These are phyloP conservation scores for Eristalis intricaria DNA, from an alignment of 2,888 invertebrate species.

Conservation along the genomic window DNA sequence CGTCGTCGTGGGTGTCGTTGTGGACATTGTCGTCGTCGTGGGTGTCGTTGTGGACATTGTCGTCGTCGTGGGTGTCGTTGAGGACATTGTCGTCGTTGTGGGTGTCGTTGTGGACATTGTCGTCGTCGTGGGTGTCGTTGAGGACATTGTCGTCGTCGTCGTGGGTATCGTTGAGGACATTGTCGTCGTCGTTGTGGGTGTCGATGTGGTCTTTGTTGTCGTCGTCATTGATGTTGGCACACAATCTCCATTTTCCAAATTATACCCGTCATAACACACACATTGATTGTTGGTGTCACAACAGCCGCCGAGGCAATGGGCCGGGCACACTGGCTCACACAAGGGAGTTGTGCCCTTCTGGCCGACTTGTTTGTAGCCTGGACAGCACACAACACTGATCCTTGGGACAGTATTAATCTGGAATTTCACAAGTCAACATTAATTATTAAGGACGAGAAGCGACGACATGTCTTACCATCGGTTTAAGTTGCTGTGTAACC, in stretches of 20 bases:
- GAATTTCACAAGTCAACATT: not conserved
- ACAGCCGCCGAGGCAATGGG: no score
- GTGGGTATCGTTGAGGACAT: not conserved
- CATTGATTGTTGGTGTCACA: no score
- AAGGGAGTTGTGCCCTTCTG: not conserved
- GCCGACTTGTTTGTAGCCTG: not conserved
- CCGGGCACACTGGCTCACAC: not conserved
- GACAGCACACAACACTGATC: not conserved
- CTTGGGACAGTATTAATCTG: not conserved
- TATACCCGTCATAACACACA: no score
- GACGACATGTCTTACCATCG: not conserved
- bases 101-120: not conserved
- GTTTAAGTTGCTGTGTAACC: not conserved
- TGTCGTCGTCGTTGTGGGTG: not conserved
- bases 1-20: not conserved
- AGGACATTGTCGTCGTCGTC: not conserved
- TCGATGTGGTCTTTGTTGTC: not conserved
- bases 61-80: not conserved
- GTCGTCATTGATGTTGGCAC: not conserved
- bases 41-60: not conserved
- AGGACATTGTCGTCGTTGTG: not conserved
- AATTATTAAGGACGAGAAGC: not conserved
- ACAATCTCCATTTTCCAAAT: no score
- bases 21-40: not conserved
- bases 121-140: not conserved